These are phyloP conservation scores for Bombus pyrosoma DNA, from an alignment of 1,140 invertebrate genomes.

Conservation along the genomic window DNA sequence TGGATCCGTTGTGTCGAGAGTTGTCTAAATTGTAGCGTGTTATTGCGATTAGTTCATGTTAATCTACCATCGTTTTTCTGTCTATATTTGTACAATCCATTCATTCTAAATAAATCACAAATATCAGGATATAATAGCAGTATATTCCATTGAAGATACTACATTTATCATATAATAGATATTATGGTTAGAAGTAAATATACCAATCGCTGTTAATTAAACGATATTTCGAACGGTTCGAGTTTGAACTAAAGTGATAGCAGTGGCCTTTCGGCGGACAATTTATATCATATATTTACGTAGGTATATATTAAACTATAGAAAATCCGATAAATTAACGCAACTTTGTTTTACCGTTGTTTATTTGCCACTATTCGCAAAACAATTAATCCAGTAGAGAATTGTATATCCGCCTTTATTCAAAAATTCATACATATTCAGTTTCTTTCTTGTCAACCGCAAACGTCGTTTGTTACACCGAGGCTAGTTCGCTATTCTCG, in stretches of 20 bases:
- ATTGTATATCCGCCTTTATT: not conserved
- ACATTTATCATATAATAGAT: too few relatives aligned
- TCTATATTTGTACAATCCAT: too few relatives aligned
- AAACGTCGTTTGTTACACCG: not conserved
- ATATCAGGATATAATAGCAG: too few relatives aligned
- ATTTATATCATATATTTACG: not conserved
- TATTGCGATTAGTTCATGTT: too few relatives aligned
- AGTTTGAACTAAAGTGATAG: not conserved
- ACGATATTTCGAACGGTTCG: not conserved
- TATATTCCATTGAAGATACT: too few relatives aligned
- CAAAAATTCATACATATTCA: conserved; percentile 18
- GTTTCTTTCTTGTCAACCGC: not conserved
- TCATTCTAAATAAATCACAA: too few relatives aligned
- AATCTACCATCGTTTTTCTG: too few relatives aligned
- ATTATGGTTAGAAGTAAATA: not conserved
- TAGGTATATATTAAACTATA: not conserved
- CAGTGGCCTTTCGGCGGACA: fast-evolving
- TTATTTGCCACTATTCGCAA: not conserved
- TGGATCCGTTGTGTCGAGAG: too few relatives aligned
- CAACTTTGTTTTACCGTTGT: not conserved
- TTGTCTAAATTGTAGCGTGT: too few relatives aligned
- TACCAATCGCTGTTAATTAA: not conserved
- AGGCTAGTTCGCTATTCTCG: not conserved
- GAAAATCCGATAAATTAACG: not conserved
- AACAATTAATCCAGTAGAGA: not conserved